phyloP scores from a whole-genome alignment of 1,140 invertebrate genomes.

The Dufourea novaeangliae region DNA sequence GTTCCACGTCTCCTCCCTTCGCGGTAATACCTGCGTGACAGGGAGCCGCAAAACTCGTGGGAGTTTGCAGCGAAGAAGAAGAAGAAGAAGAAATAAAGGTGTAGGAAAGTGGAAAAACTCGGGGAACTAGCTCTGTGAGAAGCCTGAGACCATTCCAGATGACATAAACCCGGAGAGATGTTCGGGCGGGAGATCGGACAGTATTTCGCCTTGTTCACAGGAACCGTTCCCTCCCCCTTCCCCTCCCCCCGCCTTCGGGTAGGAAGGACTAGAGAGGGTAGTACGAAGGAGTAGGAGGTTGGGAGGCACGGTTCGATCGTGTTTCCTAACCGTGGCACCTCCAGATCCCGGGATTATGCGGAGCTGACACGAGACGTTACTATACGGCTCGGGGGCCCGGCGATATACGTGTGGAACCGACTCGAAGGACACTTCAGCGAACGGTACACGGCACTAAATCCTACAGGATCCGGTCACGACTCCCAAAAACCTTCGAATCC shows the following conservation, averaged over 20 bases:
- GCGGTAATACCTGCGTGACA: slow-evolving; percentile 12
- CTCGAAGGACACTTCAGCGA: slow-evolving; percentile 61
- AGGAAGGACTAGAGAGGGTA: slow-evolving; percentile 37
- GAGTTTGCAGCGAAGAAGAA: slow-evolving; percentile 1
- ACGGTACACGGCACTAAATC: slow-evolving; percentile 66
- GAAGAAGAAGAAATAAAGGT: neutral
- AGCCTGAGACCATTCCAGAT: slow-evolving; percentile 30
- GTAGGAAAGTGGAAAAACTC: neutral
- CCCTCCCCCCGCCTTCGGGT: slow-evolving; percentile 37
- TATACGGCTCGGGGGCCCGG: slow-evolving; percentile 56
- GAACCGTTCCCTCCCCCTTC: too few species aligned
- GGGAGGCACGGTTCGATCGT: slow-evolving; percentile 70
- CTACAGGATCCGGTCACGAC: slow-evolving; percentile 55
- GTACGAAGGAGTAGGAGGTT: slow-evolving; percentile 15
- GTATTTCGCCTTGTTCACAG: slow-evolving; percentile 56
- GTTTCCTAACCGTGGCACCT: slow-evolving; percentile 75
- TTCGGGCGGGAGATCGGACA: slow-evolving; percentile 49
- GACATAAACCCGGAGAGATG: slow-evolving; percentile 50
- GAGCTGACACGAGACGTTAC: slow-evolving; percentile 75
- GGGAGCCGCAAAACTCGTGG: slow-evolving; percentile 21
- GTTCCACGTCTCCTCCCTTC: too few species aligned
- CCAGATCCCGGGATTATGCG: slow-evolving; percentile 76
- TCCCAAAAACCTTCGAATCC: slow-evolving; percentile 63
- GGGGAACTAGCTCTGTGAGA: slow-evolving; percentile 20
- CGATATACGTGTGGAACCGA: slow-evolving; percentile 58